Evolutionary conservation across 2,113 vertebrate species (phyloP).

Genomic region (Phocoena sinus): DNA sequence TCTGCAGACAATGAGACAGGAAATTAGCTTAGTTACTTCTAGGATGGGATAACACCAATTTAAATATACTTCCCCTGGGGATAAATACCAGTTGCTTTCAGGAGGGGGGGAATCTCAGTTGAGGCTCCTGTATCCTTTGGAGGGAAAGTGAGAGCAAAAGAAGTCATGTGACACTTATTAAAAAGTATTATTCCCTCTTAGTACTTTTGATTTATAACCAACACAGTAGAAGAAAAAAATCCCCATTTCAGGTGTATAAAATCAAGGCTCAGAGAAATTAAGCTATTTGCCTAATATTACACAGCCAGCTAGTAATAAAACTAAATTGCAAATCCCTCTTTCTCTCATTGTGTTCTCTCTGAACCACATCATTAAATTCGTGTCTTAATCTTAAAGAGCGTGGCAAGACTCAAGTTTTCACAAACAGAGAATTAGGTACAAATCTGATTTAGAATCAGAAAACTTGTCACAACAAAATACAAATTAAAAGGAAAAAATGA

Average conservation of each 20-base stretch:
- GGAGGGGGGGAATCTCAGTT: accelerated
- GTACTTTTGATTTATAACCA: not conserved
- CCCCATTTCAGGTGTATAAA: not conserved
- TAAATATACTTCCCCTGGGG: not conserved
- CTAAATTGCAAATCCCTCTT: not conserved
- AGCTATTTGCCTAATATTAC: not conserved
- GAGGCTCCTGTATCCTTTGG: not conserved
- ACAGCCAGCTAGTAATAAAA: not conserved
- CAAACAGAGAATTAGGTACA: not conserved
- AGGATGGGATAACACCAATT: not conserved
- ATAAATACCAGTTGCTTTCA: not conserved
- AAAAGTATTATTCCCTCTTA: not conserved
- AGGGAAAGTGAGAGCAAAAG: not conserved
- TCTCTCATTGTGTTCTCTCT: not conserved
- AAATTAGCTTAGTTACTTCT: not conserved
- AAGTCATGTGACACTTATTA: not conserved
- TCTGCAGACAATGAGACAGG: not conserved
- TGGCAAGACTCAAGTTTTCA: not conserved
- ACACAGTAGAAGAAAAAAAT: not conserved
- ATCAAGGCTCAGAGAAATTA: not conserved
- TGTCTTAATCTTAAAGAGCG: not conserved
- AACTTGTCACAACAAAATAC: not conserved
- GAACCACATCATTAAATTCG: not conserved
- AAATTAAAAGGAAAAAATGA: not conserved
- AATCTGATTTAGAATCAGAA: not conserved